Conservation (phyloP, 2,797 vertebrate species). For the Lophotriccus pileatus region DNA sequence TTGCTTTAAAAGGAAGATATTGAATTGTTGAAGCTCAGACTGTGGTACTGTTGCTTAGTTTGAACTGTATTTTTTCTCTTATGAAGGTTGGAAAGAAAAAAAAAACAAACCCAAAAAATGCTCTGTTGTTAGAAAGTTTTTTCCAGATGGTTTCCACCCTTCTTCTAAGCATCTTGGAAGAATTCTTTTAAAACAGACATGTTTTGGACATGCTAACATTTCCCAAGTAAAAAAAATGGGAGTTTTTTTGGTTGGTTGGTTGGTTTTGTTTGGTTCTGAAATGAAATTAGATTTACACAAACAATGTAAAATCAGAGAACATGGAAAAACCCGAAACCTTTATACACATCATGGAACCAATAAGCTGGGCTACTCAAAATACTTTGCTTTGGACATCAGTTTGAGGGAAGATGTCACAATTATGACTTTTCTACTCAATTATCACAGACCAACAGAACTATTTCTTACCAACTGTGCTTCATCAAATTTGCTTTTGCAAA, state of each 20-base stretch:
- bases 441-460: background rate
- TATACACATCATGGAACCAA: background rate
- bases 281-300: background rate
- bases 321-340: background rate
- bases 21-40: background rate
- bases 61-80: background rate
- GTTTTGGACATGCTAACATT: background rate
- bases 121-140: background rate
- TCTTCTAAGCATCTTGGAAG: background rate
- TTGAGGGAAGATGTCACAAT: background rate
- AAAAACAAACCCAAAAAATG: background rate
- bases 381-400: background rate
- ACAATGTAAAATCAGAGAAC: background rate
- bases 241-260: background rate
- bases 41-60: background rate
- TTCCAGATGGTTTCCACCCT: background rate
- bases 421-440: background rate
- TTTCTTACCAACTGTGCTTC: background rate
- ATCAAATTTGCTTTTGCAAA: background rate
- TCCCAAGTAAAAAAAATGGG: background rate
- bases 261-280: background rate
- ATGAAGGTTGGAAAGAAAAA: background rate
- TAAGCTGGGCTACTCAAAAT: background rate
- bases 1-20: background rate
- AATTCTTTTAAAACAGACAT: background rate